phyloP scores from a whole-genome alignment of 2,113 vertebrate species.

The Baryphthengus martii region DNA sequence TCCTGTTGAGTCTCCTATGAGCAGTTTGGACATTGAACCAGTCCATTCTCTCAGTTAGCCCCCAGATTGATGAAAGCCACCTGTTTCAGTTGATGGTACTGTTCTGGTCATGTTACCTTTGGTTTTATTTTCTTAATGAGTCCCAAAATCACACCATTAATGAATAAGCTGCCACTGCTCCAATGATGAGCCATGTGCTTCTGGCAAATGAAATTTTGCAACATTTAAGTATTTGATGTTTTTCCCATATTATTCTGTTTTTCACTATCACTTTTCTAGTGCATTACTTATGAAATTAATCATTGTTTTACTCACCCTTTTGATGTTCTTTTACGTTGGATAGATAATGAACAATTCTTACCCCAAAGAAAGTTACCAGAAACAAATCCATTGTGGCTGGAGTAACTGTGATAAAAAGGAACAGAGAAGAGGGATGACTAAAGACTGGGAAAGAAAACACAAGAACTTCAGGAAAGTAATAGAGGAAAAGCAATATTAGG shows the following conservation, averaged over 20 bases:
- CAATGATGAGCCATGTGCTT: not conserved
- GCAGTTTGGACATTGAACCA: not conserved
- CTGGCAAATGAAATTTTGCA: not conserved
- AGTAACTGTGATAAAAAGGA: not conserved
- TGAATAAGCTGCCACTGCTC: not conserved
- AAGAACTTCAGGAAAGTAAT: not conserved
- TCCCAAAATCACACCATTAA: not conserved
- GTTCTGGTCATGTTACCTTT: not conserved
- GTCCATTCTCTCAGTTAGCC: not conserved
- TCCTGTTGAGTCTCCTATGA: not conserved
- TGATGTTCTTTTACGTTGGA: not conserved
- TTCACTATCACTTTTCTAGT: not conserved
- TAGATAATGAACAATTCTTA: not conserved
- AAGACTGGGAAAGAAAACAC: not conserved
- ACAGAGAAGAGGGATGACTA: not conserved
- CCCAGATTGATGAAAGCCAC: not conserved
- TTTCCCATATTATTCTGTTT: not conserved
- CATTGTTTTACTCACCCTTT: not conserved
- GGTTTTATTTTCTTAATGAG: not conserved
- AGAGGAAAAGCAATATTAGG: not conserved
- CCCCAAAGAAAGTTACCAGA: not conserved
- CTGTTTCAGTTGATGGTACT: not conserved
- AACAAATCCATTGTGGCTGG: not conserved
- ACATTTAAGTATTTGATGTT: not conserved
- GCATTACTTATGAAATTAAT: not conserved